Evolutionary conservation across 2,888 invertebrate species (phyloP).

Genomic region (Oscheius sp.): DNA sequence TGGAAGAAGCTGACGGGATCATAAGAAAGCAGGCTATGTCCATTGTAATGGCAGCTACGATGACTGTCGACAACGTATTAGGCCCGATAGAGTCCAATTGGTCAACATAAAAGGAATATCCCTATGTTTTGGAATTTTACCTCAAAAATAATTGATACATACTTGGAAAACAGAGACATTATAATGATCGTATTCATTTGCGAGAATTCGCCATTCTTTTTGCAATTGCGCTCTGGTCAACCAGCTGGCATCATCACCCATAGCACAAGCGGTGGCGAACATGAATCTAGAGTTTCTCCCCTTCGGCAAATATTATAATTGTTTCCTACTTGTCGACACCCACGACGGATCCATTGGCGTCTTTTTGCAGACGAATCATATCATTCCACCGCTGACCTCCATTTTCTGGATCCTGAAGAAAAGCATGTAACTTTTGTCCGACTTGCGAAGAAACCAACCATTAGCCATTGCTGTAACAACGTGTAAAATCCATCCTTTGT

Average conservation of each 20-base stretch:
- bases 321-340: slow-evolving; percentile 38
- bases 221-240: slow-evolving; percentile 50
- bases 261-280: slow-evolving; percentile 61
- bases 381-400: slow-evolving; percentile 60
- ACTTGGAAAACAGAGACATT: slow-evolving; percentile 64
- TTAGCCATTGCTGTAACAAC: slow-evolving; percentile 52
- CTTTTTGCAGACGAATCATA: slow-evolving; percentile 48
- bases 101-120: slow-evolving; percentile 61
- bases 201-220: slow-evolving; percentile 53
- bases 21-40: slow-evolving; percentile 59
- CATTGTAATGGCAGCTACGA: slow-evolving; percentile 59
- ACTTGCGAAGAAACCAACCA: slow-evolving; percentile 11
- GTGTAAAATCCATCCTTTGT: slow-evolving; percentile 47
- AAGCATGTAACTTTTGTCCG: slow-evolving; percentile 2
- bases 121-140: slow-evolving; percentile 29
- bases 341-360: slow-evolving; percentile 35
- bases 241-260: slow-evolving; percentile 56
- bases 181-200: slow-evolving; percentile 45
- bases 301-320: neutral
- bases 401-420: slow-evolving; percentile 49
- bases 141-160: neutral
- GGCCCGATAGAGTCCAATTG: slow-evolving; percentile 57
- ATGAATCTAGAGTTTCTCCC: slow-evolving; percentile 54
- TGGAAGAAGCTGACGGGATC: slow-evolving; percentile 53
- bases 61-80: slow-evolving; percentile 55